Evolutionary conservation across 2,888 invertebrate genomes (phyloP).

Genomic region (Zaprionus bogoriensis): DNA sequence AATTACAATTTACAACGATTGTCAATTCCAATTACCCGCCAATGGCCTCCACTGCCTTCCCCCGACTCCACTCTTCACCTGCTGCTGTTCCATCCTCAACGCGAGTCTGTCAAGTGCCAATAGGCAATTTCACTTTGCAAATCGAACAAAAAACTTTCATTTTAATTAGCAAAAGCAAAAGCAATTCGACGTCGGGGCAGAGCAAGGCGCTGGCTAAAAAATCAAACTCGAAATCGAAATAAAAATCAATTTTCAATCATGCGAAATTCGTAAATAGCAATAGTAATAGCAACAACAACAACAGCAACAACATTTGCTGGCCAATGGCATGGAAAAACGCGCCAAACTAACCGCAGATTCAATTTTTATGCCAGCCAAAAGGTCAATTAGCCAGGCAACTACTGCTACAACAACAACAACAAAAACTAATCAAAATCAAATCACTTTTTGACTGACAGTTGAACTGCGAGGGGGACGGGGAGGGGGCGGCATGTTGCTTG

Average conservation of each 20-base stretch:
- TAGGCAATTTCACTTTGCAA: conserved; percentile 62
- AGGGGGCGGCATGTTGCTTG: neutral
- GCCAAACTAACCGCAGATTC: conserved; percentile 64
- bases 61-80: neutral
- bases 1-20: neutral
- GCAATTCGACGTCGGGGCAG: neutral
- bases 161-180: conserved; percentile 63
- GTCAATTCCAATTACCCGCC: conserved; percentile 1
- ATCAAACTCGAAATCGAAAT: conserved; percentile 30
- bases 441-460: conserved; percentile 53
- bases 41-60: too few species aligned
- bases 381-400: conserved; percentile 63
- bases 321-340: conserved; percentile 35
- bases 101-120: conserved; percentile 19
- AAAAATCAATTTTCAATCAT: conserved; percentile 61
- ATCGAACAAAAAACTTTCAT: conserved; percentile 61
- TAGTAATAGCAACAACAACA: conserved; percentile 26
- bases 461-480: neutral
- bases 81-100: neutral
- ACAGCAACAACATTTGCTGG: neutral
- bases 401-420: conserved; percentile 20
- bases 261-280: conserved; percentile 18
- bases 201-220: neutral
- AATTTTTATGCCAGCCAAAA: conserved; percentile 66
- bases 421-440: conserved; percentile 51